Base-by-base conservation (phyloP, 2,797 vertebrate species). In the Sebastes minor region DNA sequence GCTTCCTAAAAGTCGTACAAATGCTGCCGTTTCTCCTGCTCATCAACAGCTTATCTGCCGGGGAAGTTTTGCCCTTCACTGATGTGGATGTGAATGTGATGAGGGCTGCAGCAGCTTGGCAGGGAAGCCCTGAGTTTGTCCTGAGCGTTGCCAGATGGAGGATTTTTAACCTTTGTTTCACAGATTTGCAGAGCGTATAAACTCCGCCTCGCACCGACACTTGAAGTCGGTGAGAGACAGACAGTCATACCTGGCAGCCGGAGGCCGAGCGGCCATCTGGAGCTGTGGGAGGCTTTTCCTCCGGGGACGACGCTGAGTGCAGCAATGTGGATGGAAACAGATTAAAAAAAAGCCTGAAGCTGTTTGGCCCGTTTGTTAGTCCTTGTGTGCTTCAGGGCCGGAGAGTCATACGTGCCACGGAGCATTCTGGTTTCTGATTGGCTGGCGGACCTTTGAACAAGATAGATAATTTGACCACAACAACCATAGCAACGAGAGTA, bases 161-260 rank as follows among this genome's bases (percentile, higher is more conserved):
- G 7, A 23, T 77, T 82, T 87, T 71, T 76, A 57, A 74, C 80
- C 65, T 81, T 72, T 78, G 52, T 74, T 61, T 74, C 27, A 35
- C 14, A 80, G 63, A 71, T 63, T 55, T 72, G 25, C 72, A 33
- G 53, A 74, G 61, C 38, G 68, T 59, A 42, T 4, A 9, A 32
- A 55, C 59, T 56, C 20, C 52, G 23, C 78, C 74, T 77, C 71
- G 18, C 73, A 20, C 55, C 30, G 76, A 77, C 80, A 64, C 63
- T 59, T 23, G 2, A 28, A 64, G 82, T 63, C 55, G 8, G 62
- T 53, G 30, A 52, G 69, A 78, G 60, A 22, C 72, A 81, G 56
- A 25, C 64, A 55, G 33, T 62, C 60, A 20, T 30, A 71, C 71
- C 73, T 78, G 76, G 71, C 78, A 77, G 71, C 46, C 20, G 23